Evolutionary conservation across 1,140 invertebrate genomes (phyloP), one percentile per base, ranked within the genome.

Genomic region (Eupristina koningsbergeri): DNA sequence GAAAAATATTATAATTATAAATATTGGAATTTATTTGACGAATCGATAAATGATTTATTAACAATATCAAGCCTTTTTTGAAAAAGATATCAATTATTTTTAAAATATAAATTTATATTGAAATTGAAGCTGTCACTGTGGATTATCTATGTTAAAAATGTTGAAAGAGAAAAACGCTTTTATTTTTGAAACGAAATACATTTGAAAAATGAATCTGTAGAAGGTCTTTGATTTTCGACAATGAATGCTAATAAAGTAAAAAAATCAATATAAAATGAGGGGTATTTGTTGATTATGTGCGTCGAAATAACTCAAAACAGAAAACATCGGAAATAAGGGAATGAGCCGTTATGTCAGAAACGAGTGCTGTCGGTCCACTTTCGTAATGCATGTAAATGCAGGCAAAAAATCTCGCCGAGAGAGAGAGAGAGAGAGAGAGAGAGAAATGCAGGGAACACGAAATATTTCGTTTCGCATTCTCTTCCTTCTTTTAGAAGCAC

Each of bases 301-400:
- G 26, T 58, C 53, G 9, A 58, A 58, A 58, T 58, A 26, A 58
- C 5, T 58, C 26, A 26, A 58, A 58, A 58, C 26, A 58, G 1
- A 58, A 58, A 26, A 26, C 1, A 58, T 58, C 22, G 3, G 26
- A 13, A 58, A 15, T 50, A 58, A 26, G 26, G 53, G 19, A 58
- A 58, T 58, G 2, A 1, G 9, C 53, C 53, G 53, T 58, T 58
- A 22, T 58, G 22, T 6, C 19, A 58, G n/a, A 58, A 26, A 71
- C 1, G 8, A 71, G 6, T 7, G 36, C 22, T 41, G 34, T 41
- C 15, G 47, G 45, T 50, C 73, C 3, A 34, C 45, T 75, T 75
- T 75, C n/a, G 0, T 31, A 34, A 75, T 22, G 45, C 50, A 75
- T 75, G 73, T 75, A 75, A 75, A 50, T 50, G 15, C 73, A 34